Evolutionary conservation across 2,113 vertebrate species (phyloP), one percentile per base, ranked within the genome.

Genomic region (Xenopus laevis): DNA sequence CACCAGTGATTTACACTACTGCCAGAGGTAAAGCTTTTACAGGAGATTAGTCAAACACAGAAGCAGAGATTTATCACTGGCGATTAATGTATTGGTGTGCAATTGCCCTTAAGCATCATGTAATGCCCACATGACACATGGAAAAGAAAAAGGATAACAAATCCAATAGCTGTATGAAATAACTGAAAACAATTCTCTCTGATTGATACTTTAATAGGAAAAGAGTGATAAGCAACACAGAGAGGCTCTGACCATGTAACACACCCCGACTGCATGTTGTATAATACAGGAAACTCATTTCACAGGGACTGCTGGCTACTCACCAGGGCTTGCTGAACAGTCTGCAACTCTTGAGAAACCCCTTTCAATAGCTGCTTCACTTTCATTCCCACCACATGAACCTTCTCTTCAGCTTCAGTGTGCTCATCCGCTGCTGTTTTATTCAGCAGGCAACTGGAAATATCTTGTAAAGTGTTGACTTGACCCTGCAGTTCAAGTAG

Each of bases 341-440:
- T 47, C 61, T 61, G 69, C 66, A 96, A 83, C 63, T 94, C 91
- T 0, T 71, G 80, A 7, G 87, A 83, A 67, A 91, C 86, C 81
- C 92, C 90, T 61, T 93, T 81, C 33, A 84, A 84, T 66, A 98
- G 85, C 72, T 95, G 89, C 2, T 85, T 85, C 71, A 96, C 83
- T 45, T 95, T 95, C 57, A 88, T 93, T 81, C 80, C 79, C 68
- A 96, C 91, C 20, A 94, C 92, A 10, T 93, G 92, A 11, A 96
- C 89, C 74, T 95, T 95, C 86, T 98, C 95, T 47, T 91, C 89
- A 50, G 93, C 93, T 84, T 96, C 95, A 18, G 84, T 46, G 8
- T 91, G 91, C 64, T 93, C 89, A 15, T 89, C 91, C 2, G 78
- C 84, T 0, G 84, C 78, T 23, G 88, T 86, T 78, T 93, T 90